Conservation (phyloP, 2,888 invertebrate species). For the Yponomeuta sedellus region DNA sequence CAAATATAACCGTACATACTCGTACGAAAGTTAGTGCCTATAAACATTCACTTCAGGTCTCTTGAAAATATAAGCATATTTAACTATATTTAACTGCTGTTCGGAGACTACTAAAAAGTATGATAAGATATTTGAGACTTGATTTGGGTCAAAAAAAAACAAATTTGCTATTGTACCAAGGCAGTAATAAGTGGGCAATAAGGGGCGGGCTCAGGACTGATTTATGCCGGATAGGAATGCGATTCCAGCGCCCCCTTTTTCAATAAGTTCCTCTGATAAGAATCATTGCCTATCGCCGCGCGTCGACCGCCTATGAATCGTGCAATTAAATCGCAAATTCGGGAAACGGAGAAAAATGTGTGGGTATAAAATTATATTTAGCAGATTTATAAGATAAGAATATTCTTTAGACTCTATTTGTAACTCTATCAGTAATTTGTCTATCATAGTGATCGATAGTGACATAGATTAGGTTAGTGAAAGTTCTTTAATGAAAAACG, state of each 20-base stretch:
- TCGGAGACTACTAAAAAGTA: neutral
- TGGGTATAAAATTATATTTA: no score
- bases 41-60: no score
- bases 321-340: neutral
- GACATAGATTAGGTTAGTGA: no score
- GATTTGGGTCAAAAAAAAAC: constrained; percentile 5
- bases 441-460: no score
- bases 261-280: constrained; percentile 66
- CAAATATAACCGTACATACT: neutral
- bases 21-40: no score
- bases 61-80: no score
- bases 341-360: neutral
- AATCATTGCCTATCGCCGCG: constrained; percentile 48
- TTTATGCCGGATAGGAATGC: constrained; percentile 67
- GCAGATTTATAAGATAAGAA: no score
- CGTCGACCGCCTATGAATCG: neutral
- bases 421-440: no score
- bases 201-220: constrained; percentile 48
- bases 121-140: neutral
- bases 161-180: constrained; percentile 40
- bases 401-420: no score
- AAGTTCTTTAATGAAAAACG: no score
- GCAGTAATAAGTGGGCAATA: constrained; percentile 63
- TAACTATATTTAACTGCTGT: no score
- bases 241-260: constrained; percentile 48